A percentile compares a stretch with the other conserved stretches of the same genome.
These are phyloP conservation scores for Drosophila simulans DNA, from an alignment of 1,140 invertebrate species.

Conservation along the genomic window DNA sequence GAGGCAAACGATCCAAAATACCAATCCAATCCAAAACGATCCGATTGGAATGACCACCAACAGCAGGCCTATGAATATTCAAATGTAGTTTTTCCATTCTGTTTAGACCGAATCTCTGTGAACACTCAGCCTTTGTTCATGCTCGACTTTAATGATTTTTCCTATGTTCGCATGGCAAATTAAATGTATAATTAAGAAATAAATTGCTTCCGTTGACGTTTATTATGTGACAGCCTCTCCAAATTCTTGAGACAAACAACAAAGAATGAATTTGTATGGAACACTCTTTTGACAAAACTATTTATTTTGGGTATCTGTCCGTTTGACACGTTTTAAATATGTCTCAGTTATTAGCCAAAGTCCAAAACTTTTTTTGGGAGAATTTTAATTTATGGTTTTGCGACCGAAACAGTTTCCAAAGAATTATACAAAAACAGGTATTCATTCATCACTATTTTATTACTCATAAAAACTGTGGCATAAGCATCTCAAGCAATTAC, in stretches of 20 bases:
- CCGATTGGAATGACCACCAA: conserved; percentile 19
- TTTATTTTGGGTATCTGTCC: conserved; percentile 18
- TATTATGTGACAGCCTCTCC: conserved; percentile 60
- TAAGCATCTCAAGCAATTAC: neutral
- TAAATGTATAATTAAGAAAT: conserved; percentile 79
- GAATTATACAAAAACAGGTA: neutral
- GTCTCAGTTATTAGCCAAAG: conserved; percentile 20
- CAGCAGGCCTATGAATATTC: conserved; percentile 62
- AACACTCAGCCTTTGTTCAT: conserved; percentile 21
- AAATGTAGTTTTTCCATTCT: conserved; percentile 37
- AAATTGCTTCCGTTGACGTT: conserved; percentile 79
- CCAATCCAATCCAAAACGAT: conserved; percentile 1
- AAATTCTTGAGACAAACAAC: conserved; percentile 34
- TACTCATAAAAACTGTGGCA: conserved; percentile 13
- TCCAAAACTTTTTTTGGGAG: neutral
- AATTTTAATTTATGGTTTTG: conserved; percentile 25
- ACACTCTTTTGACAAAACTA: conserved; percentile 20
- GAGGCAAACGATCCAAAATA: conserved; percentile 43
- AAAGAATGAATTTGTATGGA: conserved; percentile 28
- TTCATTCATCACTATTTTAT: conserved; percentile 10
- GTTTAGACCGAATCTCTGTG: conserved; percentile 32
- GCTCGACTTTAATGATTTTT: conserved; percentile 43
- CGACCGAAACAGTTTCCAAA: neutral
- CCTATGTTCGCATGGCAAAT: conserved; percentile 65
- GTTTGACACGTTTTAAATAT: conserved; percentile 23